Conservation (phyloP, 2,113 vertebrate genomes). For the human region DNA sequence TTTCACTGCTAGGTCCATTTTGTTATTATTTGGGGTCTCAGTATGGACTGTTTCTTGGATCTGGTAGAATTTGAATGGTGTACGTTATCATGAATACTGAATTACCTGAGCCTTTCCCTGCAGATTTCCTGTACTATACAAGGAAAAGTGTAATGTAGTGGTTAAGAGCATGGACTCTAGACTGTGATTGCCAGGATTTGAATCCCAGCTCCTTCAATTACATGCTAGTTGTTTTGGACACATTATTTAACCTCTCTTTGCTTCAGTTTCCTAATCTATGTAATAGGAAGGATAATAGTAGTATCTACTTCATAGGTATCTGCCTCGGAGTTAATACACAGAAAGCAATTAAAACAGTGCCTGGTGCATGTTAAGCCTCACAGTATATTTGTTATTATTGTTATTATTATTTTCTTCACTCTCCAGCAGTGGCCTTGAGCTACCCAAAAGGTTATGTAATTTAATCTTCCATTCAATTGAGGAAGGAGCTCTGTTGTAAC, state of each 20-base stretch:
- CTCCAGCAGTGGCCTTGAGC: background rate
- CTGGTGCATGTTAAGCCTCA: too few species aligned
- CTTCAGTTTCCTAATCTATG: background rate
- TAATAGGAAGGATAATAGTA: background rate
- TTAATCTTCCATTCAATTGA: background rate
- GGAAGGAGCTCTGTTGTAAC: background rate
- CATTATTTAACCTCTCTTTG: background rate
- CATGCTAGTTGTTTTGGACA: background rate
- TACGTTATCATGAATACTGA: rapidly evolving
- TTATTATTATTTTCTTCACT: background rate
- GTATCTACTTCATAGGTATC: background rate
- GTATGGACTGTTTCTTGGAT: too few species aligned
- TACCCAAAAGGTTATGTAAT: background rate
- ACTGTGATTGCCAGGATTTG: background rate
- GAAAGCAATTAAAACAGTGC: background rate
- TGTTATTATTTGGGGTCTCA: background rate
- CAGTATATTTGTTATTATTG: background rate
- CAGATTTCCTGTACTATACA: background rate
- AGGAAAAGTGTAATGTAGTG: background rate
- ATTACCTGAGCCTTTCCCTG: too few species aligned
- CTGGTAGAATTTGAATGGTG: background rate
- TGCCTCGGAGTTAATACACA: background rate
- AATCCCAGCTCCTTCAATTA: background rate
- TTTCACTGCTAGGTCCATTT: background rate
- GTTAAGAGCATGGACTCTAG: background rate